Percentiles rank a stretch among this genome's conserved stretches.
phyloP scores from a whole-genome alignment of 2,113 vertebrate species.

The Phylloscopus trochiloides region DNA sequence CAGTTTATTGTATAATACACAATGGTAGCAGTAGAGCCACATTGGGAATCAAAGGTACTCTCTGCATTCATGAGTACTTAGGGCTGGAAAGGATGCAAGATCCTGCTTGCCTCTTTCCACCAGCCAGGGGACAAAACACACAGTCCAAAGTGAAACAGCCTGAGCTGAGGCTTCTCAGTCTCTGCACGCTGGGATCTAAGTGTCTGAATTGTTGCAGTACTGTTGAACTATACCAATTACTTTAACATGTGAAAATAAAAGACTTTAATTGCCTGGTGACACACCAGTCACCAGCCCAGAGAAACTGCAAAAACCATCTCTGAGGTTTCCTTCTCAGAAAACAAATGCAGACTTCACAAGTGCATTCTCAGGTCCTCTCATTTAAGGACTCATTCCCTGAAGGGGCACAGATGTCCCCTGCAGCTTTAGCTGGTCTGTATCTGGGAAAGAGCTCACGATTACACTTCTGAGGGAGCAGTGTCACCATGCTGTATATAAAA shows the following conservation, averaged over 20 bases:
- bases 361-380: rapidly evolving
- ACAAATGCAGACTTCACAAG: neutral
- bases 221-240: neutral
- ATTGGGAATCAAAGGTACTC: constrained; percentile 70
- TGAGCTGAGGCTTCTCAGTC: neutral
- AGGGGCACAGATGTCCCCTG: neutral
- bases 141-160: neutral
- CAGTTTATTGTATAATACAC: constrained; percentile 75
- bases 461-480: neutral
- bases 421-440: neutral
- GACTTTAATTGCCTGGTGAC: neutral
- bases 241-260: neutral
- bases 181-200: neutral
- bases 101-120: neutral
- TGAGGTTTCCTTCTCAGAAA: neutral
- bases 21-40: constrained; percentile 61
- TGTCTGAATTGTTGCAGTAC: neutral
- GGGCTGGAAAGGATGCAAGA: neutral
- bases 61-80: neutral
- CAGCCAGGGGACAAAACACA: neutral
- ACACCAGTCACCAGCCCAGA: neutral
- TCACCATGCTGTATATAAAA: neutral
- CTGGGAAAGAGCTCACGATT: neutral
- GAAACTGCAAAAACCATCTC: neutral
- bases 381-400: neutral